Percentiles rank a stretch among this genome's conserved stretches.
These are phyloP conservation scores for Brachionus asplanchnoidis DNA, from an alignment of 1,140 invertebrate species.

Conservation along the genomic window DNA sequence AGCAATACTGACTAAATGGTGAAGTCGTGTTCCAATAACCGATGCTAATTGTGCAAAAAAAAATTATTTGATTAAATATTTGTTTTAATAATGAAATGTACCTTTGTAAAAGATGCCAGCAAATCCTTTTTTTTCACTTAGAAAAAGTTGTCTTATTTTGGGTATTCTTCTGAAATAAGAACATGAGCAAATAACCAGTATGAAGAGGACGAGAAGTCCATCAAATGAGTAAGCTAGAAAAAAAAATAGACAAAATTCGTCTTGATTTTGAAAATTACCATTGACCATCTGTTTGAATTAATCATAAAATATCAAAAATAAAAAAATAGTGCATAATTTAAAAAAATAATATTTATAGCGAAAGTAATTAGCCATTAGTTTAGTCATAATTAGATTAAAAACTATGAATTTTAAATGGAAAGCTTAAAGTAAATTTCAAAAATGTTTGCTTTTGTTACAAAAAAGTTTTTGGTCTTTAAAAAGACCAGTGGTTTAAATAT, in stretches of 20 bases:
- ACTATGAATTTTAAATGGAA: not conserved
- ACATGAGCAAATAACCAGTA: slow-evolving; percentile 55
- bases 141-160: slow-evolving; percentile 52
- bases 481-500: not conserved
- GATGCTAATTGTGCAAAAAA: slow-evolving; percentile 47
- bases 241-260: no score
- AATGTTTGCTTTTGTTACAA: not conserved
- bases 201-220: slow-evolving; percentile 52
- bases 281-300: not conserved
- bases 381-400: not conserved
- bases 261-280: not conserved
- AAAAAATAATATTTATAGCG: not conserved
- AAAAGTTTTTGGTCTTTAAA: not conserved
- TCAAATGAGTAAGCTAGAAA: slow-evolving; percentile 55
- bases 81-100: slow-evolving; percentile 40
- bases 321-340: not conserved
- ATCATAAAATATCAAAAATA: not conserved
- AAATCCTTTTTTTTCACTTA: slow-evolving; percentile 56
- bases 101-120: slow-evolving; percentile 58
- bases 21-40: slow-evolving; percentile 54
- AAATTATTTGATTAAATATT: not conserved
- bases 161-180: slow-evolving; percentile 56
- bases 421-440: no score
- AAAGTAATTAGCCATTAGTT: not conserved
- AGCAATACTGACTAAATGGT: slow-evolving; percentile 50